Evolutionary conservation across 2,888 invertebrate species (phyloP), one percentile per base, ranked within the genome.

Genomic region (Acleris literana): DNA sequence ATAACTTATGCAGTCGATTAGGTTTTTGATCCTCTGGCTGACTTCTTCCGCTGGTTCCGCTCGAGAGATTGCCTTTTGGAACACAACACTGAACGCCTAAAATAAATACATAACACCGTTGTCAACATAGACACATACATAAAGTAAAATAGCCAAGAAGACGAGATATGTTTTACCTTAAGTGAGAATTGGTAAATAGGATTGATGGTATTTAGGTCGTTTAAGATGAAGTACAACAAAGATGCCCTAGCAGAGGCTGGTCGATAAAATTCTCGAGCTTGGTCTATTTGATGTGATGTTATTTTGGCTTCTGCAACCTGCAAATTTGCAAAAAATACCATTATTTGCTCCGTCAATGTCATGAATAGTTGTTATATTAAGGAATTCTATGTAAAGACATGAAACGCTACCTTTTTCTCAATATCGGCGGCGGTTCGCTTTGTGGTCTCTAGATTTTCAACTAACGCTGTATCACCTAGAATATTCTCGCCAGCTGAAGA

Each of bases 131-230:
- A n/a, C n/a, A n/a, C 0, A 46, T 17, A 2, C n/a, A 6, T 46
- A 33, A 16, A 17, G 25, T n/a, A 48, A 39, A 62, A 22, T 5
- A 17, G 16, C 13, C 13, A 39, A 11, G 1, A 13, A 39, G 1
- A 39, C 4, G 13, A 39, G 25, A 25, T 57, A 20, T 52, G 17
- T 11, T 54, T 58, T 85, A 96, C 97, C 94, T 99, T 99, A 69
- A 99, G 92, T 16, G 99, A 99, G 89, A 99, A 99, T 85, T 99
- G 98, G 86, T 99, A 99, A 77, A 99, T 98, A 1, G 98, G 98
- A 90, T 99, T 98, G 70, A 99, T 98, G 43, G 97, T 98, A 87
- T 98, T 97, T 68, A 99, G 93, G 75, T 99, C 99, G 81, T 99
- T 99, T 49, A 99, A 91, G 74, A 99, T 98, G 80, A 99, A 99